Evolutionary conservation across 2,888 invertebrate genomes (phyloP).

Genomic region (Ischnus inquisitorius): DNA sequence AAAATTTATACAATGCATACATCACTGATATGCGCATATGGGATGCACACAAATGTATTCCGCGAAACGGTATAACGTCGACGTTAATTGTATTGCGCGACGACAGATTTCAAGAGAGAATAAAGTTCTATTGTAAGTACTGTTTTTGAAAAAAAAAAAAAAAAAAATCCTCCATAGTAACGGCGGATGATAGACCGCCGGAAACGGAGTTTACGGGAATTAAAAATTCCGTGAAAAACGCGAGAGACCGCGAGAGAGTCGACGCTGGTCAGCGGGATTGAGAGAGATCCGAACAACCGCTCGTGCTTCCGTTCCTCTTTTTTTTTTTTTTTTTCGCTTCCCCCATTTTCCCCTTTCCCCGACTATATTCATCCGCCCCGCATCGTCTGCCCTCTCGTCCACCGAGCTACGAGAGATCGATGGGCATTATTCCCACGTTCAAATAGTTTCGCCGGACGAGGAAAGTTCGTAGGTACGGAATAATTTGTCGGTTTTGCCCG

Average conservation of each 20-base stretch:
- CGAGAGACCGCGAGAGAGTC: slow-evolving; percentile 30
- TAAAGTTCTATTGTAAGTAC: slow-evolving; percentile 25
- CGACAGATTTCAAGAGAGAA: slow-evolving; percentile 5
- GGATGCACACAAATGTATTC: background rate
- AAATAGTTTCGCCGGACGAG: slow-evolving; percentile 76
- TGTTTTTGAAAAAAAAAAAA: background rate
- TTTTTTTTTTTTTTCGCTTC: slow-evolving; percentile 10
- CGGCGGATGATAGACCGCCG: slow-evolving; percentile 57
- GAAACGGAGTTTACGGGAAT: slow-evolving; percentile 64
- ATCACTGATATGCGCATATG: background rate
- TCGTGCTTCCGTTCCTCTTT: slow-evolving; percentile 24
- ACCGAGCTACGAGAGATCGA: slow-evolving; percentile 76
- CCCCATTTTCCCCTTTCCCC: slow-evolving; percentile 29
- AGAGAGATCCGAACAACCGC: slow-evolving; percentile 54
- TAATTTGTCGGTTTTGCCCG: slow-evolving; percentile 77
- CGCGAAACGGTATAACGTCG: background rate
- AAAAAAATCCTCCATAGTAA: slow-evolving; percentile 18
- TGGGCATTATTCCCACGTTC: slow-evolving; percentile 78
- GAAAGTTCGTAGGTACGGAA: slow-evolving; percentile 76
- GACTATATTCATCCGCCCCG: slow-evolving; percentile 31
- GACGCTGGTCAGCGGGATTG: slow-evolving; percentile 51
- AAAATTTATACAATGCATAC: slow-evolving; percentile 1
- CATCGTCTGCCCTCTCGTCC: slow-evolving; percentile 64
- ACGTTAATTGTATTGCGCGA: slow-evolving; percentile 9
- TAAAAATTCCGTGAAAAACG: slow-evolving; percentile 58